Evolutionary conservation across 1,140 invertebrate genomes (phyloP).

Genomic region (Anastatus disparis): DNA sequence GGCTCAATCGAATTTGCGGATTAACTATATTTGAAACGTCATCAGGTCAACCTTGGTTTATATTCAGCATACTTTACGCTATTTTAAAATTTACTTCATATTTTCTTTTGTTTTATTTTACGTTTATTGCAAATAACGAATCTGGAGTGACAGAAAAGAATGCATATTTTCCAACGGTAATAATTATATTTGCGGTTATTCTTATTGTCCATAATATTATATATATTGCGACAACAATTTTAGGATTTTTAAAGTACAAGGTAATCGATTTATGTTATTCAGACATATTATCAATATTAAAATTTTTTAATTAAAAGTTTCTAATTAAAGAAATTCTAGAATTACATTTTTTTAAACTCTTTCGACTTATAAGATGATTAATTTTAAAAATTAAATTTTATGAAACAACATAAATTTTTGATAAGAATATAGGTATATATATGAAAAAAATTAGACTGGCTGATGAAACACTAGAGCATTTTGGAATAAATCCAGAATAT

Average conservation of each 20-base stretch:
- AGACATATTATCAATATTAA: too few relatives aligned
- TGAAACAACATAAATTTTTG: too few relatives aligned
- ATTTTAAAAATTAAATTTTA: too few relatives aligned
- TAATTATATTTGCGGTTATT: background rate
- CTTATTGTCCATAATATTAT: constrained; percentile 7
- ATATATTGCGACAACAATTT: background rate
- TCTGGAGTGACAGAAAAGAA: too few relatives aligned
- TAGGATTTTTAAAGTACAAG: constrained; percentile 7
- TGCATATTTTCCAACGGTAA: background rate
- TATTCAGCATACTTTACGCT: constrained; percentile 6
- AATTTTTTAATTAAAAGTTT: too few relatives aligned
- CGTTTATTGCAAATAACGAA: too few relatives aligned
- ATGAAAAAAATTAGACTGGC: constrained; percentile 12
- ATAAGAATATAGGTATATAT: background rate
- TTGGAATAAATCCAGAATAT: constrained; percentile 33
- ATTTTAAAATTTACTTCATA: background rate
- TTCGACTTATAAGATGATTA: too few relatives aligned
- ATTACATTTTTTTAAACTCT: too few relatives aligned
- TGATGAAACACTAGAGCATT: constrained; percentile 22
- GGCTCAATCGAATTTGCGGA: background rate
- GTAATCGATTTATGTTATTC: background rate
- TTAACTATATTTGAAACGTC: constrained; percentile 1
- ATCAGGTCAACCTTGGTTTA: background rate
- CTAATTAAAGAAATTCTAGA: too few relatives aligned
- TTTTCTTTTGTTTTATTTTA: too few relatives aligned